Evolutionary conservation across 2,797 vertebrate genomes (phyloP).

Genomic region (Parotocinclus haroldoi): DNA sequence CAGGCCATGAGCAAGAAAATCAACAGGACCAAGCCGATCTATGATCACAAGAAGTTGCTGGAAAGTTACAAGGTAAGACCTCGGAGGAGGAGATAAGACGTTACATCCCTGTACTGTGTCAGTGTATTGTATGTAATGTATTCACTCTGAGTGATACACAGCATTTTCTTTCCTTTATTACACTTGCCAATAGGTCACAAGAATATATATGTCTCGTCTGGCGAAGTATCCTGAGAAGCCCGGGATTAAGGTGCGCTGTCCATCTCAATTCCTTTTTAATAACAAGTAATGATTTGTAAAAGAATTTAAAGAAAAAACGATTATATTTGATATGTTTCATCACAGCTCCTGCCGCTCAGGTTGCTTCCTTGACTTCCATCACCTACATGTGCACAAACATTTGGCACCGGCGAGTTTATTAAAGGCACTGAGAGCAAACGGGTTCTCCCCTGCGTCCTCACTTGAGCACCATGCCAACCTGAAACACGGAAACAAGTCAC

Average conservation of each 20-base stretch:
- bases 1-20: slow-evolving; percentile 34
- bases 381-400: not conserved
- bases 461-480: slow-evolving; percentile 44
- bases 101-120: too few relatives aligned
- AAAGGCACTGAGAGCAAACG: slow-evolving; percentile 1
- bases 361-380: not conserved
- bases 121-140: not conserved
- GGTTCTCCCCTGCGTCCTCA: slow-evolving; percentile 10
- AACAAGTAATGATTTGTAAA: not conserved
- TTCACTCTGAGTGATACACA: not conserved
- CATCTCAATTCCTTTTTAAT: not conserved
- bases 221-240: slow-evolving; percentile 8
- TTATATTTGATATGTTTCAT: not conserved
- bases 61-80: slow-evolving; percentile 24
- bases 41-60: slow-evolving; percentile 32
- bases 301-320: not conserved
- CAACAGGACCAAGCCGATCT: slow-evolving; percentile 27
- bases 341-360: slow-evolving; percentile 9
- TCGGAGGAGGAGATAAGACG: too few relatives aligned
- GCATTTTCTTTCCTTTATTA: not conserved
- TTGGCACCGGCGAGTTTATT: not conserved
- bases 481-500: slow-evolving; percentile 21
- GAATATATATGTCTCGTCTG: not conserved
- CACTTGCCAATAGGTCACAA: not conserved
- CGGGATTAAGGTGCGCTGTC: not conserved